Evolutionary conservation across 2,113 vertebrate species (phyloP).

Genomic region (Ibidorhyncha struthersii): DNA sequence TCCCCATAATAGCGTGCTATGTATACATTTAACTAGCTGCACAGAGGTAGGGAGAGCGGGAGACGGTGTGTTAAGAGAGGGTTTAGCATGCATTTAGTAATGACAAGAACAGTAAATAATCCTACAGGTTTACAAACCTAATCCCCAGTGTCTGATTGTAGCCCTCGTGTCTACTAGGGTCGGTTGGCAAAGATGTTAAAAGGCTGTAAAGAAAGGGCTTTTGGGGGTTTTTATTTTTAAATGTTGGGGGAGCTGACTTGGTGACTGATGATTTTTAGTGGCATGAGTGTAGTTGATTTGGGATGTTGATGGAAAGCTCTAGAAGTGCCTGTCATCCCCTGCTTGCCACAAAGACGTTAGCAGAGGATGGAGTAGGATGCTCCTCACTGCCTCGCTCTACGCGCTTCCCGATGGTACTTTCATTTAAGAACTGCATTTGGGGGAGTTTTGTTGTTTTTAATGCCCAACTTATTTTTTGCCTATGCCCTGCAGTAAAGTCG

Average conservation of each 20-base stretch:
- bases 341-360: neutral
- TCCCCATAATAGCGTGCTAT: neutral
- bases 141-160: conserved; percentile 49
- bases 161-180: neutral
- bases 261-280: neutral
- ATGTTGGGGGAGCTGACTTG: neutral
- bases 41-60: neutral
- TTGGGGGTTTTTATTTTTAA: neutral
- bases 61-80: neutral
- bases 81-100: conserved; percentile 30
- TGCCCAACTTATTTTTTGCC: neutral
- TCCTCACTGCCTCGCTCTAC: neutral
- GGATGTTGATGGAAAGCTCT: neutral
- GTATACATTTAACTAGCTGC: neutral
- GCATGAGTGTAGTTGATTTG: neutral
- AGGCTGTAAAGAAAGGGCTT: neutral
- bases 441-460: neutral
- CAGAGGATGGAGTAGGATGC: neutral
- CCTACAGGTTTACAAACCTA: conserved; percentile 61
- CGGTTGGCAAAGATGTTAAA: neutral
- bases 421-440: neutral
- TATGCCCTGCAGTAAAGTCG: conserved; percentile 14
- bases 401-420: neutral
- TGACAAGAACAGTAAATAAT: conserved; percentile 60
- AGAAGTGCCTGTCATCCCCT: neutral